A percentile compares a stretch with the other conserved stretches of the same genome.
These are phyloP conservation scores for Callitettix versicolor DNA, from an alignment of 1,140 invertebrate species.

Conservation along the genomic window DNA sequence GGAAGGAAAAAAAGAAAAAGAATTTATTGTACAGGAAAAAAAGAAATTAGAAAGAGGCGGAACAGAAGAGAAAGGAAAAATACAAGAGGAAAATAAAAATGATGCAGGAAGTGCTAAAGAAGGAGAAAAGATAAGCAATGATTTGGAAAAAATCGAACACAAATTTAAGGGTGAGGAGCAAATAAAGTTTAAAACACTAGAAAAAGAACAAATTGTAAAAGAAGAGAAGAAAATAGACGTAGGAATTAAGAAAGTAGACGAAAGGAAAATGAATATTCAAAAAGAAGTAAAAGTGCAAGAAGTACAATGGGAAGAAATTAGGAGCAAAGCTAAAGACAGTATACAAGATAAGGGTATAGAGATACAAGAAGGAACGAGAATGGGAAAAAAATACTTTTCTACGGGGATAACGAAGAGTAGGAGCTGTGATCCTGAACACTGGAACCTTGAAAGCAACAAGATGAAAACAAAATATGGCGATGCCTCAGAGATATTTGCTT, in stretches of 20 bases:
- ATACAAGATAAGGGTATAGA: neutral
- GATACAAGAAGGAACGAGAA: slow-evolving; percentile 13
- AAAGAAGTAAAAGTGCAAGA: slow-evolving; percentile 23
- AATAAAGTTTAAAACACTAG: slow-evolving; percentile 17
- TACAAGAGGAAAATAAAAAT: slow-evolving; percentile 8
- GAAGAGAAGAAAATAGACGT: neutral
- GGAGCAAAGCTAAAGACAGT: neutral
- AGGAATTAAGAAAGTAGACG: slow-evolving; percentile 17
- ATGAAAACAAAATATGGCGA: neutral
- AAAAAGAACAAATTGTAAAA: neutral
- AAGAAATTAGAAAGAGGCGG: neutral
- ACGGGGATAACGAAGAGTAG: neutral
- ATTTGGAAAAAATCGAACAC: no score
- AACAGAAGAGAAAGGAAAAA: slow-evolving; percentile 19
- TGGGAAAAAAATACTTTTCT: no score
- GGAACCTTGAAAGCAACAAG: neutral
- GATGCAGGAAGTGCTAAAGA: neutral
- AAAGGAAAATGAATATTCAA: slow-evolving; percentile 23
- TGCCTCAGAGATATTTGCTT: neutral
- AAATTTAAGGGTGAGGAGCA: no score
- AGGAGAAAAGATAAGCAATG: slow-evolving; percentile 3
- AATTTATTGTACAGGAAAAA: slow-evolving; percentile 18
- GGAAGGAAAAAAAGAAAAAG: slow-evolving; percentile 19
- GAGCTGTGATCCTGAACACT: slow-evolving; percentile 1
- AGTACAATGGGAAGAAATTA: slow-evolving; percentile 23